Percentiles rank a stretch among this genome's conserved stretches.
Evolutionary conservation across 2,797 vertebrate species (phyloP).

Genomic region (Cygnus olor): DNA sequence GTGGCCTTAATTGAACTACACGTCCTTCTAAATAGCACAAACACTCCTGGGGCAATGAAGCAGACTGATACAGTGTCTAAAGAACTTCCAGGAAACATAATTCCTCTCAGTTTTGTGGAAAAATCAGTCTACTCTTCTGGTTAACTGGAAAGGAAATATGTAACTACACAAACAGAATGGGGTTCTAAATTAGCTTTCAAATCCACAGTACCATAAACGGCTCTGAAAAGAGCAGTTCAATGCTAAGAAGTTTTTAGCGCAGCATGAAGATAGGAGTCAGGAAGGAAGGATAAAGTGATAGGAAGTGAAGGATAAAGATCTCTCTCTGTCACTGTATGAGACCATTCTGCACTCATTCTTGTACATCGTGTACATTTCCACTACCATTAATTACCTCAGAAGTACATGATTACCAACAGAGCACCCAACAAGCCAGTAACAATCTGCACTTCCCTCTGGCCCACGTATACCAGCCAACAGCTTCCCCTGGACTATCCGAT

Average conservation of each 20-base stretch:
- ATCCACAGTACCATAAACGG: neutral
- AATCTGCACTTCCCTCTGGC: neutral
- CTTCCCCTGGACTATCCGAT: neutral
- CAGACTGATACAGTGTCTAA: neutral
- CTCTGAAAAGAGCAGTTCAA: neutral
- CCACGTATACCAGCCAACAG: neutral
- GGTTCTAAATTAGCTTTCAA: neutral
- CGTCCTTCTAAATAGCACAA: neutral
- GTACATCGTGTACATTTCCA: neutral
- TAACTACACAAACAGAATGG: rapidly evolving
- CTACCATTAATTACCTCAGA: neutral
- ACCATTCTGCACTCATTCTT: neutral
- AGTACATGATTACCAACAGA: neutral
- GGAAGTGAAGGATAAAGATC: neutral
- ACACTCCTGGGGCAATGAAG: neutral
- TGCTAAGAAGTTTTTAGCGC: neutral
- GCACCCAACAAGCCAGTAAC: neutral
- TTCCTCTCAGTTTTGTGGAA: neutral
- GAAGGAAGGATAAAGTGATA: neutral
- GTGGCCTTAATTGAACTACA: rapidly evolving
- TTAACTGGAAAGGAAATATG: neutral
- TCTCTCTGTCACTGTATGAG: neutral
- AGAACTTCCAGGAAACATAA: neutral
- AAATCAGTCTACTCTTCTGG: neutral
- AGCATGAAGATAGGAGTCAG: neutral